phyloP scores from a whole-genome alignment of 2,113 vertebrate species.

The Anas platyrhynchos region DNA sequence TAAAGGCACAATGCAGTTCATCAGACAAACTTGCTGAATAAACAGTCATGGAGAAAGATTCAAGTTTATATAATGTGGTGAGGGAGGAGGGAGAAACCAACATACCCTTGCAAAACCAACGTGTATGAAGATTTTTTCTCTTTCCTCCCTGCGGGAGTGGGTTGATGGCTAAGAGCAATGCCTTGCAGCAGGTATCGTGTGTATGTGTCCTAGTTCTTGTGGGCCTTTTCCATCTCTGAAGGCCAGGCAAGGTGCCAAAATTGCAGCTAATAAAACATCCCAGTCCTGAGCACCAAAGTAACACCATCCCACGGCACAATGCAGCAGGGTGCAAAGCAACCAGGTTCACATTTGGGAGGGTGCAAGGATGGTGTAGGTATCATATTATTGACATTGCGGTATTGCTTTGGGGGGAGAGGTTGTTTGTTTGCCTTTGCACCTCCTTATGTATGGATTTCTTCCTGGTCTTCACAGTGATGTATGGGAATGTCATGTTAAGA shows the following conservation, averaged over 20 bases:
- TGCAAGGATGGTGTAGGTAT: neutral
- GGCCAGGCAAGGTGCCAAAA: neutral
- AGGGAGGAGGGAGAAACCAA: neutral
- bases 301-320: neutral
- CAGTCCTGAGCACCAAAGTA: neutral
- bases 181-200: neutral
- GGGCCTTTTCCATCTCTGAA: neutral
- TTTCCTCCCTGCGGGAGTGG: neutral
- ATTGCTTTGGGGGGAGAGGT: neutral
- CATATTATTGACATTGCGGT: accelerated
- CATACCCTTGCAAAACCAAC: neutral
- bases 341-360: neutral
- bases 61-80: neutral
- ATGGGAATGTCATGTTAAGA: neutral
- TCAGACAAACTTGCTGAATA: neutral
- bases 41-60: neutral
- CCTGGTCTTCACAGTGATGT: neutral
- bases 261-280: neutral
- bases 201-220: neutral
- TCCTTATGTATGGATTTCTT: neutral
- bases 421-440: neutral
- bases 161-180: neutral
- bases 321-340: neutral
- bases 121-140: neutral
- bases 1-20: neutral